Percentiles rank a stretch among this genome's conserved stretches.
phyloP scores from a whole-genome alignment of 2,113 vertebrate species.

The Manacus vitellinus region DNA sequence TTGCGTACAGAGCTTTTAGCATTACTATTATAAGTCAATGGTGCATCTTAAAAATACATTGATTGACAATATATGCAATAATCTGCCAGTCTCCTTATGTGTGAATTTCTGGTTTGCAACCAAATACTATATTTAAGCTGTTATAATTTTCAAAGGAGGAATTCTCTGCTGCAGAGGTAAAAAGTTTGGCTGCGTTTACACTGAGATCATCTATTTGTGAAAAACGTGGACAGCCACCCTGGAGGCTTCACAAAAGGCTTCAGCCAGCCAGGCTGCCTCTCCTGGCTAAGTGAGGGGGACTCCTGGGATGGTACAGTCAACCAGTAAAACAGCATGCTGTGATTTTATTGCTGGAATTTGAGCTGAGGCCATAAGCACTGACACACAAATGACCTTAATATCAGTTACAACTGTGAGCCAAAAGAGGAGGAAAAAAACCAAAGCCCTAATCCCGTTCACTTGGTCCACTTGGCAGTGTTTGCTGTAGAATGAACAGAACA shows the following conservation, averaged over 20 bases:
- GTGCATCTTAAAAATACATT: conserved; percentile 69
- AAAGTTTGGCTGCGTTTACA: conserved; percentile 2
- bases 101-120: conserved; percentile 71
- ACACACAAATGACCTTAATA: conserved; percentile 26
- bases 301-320: not conserved
- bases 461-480: not conserved
- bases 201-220: not conserved
- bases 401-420: not conserved
- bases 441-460: not conserved
- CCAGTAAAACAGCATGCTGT: not conserved
- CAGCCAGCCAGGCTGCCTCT: not conserved
- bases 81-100: conserved; percentile 72
- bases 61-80: conserved; percentile 72
- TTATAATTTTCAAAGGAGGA: conserved; percentile 65
- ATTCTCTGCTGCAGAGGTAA: conserved; percentile 68
- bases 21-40: conserved; percentile 66
- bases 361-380: not conserved
- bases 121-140: conserved; percentile 72
- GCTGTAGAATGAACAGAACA: not conserved
- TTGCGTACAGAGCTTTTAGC: not conserved
- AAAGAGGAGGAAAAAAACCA: not conserved
- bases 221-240: not conserved
- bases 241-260: not conserved
- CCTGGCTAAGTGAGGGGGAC: not conserved
- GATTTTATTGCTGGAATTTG: conserved; percentile 2